A percentile compares a stretch with the other conserved stretches of the same genome.
Conservation (phyloP, 2,888 invertebrate genomes). For the Papilio protenor region DNA sequence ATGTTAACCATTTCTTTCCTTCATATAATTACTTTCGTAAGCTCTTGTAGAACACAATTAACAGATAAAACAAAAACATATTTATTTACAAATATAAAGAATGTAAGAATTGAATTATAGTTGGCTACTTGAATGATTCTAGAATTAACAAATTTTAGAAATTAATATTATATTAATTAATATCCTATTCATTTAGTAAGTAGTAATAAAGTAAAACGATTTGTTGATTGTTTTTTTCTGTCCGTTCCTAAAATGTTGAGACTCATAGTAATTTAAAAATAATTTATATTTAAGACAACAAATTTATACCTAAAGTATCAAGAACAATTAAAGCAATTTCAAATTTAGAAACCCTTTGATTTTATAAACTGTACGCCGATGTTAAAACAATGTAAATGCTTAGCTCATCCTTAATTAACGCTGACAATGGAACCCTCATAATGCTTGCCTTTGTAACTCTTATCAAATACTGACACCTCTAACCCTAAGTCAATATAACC, state of each 20-base stretch:
- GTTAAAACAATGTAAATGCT: constrained; percentile 21
- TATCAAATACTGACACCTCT: constrained; percentile 33
- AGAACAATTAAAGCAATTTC: not conserved
- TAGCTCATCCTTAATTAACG: constrained; percentile 26
- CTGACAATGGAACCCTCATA: constrained; percentile 29
- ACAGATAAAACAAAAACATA: not conserved
- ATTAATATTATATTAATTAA: too few species aligned
- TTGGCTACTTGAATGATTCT: too few species aligned
- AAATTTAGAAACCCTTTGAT: constrained; percentile 14
- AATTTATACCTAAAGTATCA: not conserved
- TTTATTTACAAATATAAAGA: not conserved
- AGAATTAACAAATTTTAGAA: too few species aligned
- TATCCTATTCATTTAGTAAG: too few species aligned
- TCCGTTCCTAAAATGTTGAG: too few species aligned
- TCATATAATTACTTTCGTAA: constrained; percentile 28
- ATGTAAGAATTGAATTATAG: too few species aligned
- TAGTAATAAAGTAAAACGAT: too few species aligned
- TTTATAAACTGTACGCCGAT: constrained; percentile 8
- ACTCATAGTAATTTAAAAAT: not conserved
- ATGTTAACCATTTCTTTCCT: constrained; percentile 35
- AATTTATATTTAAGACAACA: not conserved
- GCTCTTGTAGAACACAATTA: constrained; percentile 1
- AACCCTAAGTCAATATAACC: constrained; percentile 24
- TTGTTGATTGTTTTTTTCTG: too few species aligned
- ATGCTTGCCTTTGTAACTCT: constrained; percentile 25